Evolutionary conservation across 2,113 vertebrate species (phyloP).

Genomic region (Burhinus bistriatus): DNA sequence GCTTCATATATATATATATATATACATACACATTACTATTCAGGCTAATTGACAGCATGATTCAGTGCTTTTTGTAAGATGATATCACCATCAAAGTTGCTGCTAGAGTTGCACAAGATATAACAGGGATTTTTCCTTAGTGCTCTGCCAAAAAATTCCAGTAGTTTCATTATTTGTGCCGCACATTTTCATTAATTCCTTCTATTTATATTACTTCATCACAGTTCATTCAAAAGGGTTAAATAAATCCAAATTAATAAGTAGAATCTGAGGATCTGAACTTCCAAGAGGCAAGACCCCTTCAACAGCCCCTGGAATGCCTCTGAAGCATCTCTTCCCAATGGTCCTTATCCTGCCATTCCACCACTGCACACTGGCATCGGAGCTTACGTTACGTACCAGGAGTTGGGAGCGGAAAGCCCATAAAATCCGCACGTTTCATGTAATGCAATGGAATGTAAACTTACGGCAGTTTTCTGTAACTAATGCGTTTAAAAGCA

Average conservation of each 20-base stretch:
- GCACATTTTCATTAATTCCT: background rate
- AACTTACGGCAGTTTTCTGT: background rate
- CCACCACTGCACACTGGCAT: rapidly evolving
- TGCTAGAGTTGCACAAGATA: background rate
- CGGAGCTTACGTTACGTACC: background rate
- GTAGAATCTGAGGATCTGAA: background rate
- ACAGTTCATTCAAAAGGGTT: background rate
- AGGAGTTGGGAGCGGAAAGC: background rate
- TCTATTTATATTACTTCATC: background rate
- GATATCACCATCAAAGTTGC: background rate
- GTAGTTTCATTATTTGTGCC: background rate
- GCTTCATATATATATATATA: background rate
- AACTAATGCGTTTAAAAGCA: background rate
- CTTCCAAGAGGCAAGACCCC: background rate
- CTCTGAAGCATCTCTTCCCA: background rate
- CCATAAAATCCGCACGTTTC: background rate
- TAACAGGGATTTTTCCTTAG: background rate
- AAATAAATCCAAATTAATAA: background rate
- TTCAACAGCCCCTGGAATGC: background rate
- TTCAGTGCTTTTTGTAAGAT: background rate
- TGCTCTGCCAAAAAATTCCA: background rate
- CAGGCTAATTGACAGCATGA: background rate
- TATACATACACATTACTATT: background rate
- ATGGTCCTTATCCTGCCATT: background rate
- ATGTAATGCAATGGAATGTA: background rate